Conservation (phyloP, 2,113 vertebrate species). For the Candoia aspera region DNA sequence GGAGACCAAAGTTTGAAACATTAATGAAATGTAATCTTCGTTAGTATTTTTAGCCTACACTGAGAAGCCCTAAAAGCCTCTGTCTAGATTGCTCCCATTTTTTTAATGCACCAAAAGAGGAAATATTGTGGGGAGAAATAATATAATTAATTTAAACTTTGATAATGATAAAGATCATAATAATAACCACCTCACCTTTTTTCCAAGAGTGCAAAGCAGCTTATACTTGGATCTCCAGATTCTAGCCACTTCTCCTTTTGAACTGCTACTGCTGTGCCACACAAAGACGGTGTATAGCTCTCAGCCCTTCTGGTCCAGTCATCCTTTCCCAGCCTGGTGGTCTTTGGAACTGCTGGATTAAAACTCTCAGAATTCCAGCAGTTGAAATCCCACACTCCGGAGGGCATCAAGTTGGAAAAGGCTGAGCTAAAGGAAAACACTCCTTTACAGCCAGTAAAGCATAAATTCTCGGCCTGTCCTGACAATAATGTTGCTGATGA, state of each 20-base stretch:
- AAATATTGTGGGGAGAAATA: neutral
- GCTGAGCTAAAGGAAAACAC: neutral
- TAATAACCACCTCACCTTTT: neutral
- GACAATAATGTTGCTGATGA: neutral
- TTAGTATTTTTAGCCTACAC: too few relatives aligned
- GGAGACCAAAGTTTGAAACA: too few relatives aligned
- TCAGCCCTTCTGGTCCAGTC: neutral
- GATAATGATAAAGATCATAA: neutral
- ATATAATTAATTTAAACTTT: neutral
- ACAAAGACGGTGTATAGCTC: neutral
- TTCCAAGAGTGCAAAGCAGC: neutral
- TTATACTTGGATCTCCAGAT: neutral
- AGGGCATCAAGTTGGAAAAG: neutral
- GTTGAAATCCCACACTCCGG: neutral
- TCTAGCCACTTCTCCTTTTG: neutral
- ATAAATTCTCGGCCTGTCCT: neutral
- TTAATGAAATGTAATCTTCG: too few relatives aligned
- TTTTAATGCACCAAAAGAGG: neutral
- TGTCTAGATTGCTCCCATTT: too few relatives aligned
- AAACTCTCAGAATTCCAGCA: neutral
- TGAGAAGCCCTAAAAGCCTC: too few relatives aligned
- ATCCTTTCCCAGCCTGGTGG: neutral
- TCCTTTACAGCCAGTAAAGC: neutral
- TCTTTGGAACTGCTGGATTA: neutral
- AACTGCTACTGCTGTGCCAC: neutral